A percentile compares a stretch with the other conserved stretches of the same genome.
These are phyloP conservation scores for Drosophila koepferae DNA, from an alignment of 2,888 invertebrate genomes.

Conservation along the genomic window DNA sequence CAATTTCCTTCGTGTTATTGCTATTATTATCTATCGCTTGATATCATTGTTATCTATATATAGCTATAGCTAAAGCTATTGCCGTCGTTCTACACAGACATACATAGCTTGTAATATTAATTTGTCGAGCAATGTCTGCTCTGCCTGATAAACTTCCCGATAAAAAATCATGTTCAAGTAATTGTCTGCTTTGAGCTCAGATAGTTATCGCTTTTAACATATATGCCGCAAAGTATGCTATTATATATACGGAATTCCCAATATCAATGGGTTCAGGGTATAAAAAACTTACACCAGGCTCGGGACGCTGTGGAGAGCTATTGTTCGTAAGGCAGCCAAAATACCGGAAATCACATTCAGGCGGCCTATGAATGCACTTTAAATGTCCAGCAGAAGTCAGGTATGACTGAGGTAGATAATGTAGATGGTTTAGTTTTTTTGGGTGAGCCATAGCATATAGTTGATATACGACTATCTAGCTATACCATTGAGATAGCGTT, in stretches of 20 bases:
- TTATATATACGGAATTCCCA: no score
- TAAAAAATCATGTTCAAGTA: background rate
- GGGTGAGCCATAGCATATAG: background rate
- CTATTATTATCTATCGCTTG: background rate
- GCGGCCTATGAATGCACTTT: no score
- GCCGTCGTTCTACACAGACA: background rate
- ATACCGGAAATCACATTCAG: no score
- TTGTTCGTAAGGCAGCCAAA: no score
- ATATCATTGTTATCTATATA: slow-evolving; percentile 1
- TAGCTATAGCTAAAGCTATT: no score
- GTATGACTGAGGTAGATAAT: no score
- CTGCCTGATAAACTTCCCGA: background rate
- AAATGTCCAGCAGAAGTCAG: no score
- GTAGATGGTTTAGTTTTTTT: no score
- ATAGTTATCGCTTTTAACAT: background rate
- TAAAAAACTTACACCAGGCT: no score
- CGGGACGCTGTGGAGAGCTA: no score
- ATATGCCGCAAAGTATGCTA: slow-evolving; percentile 1
- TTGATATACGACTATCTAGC: slow-evolving; percentile 13
- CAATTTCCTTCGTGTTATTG: background rate
- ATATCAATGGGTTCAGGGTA: no score
- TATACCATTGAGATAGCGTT: slow-evolving; percentile 35
- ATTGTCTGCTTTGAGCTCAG: background rate
- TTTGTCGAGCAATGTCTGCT: background rate
- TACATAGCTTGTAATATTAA: background rate